Base-by-base conservation (phyloP, 1,140 invertebrate genomes). In the Brachionus calyciflorus region DNA sequence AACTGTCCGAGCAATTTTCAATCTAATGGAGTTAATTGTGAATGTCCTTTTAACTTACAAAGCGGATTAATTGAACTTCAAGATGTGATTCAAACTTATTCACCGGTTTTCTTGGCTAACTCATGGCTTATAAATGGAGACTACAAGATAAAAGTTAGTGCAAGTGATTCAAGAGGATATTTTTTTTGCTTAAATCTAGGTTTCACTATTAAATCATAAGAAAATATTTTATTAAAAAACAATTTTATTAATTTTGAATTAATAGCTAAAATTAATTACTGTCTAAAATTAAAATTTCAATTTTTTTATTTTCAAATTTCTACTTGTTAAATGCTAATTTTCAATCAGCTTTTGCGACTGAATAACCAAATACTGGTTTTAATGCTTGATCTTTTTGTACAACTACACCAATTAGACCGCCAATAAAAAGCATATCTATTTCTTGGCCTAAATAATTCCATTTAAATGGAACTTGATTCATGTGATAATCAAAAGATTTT, bases 381-480 rank as follows among this genome's bases (percentile, higher is more conserved):
- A 73, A 33, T 7, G 46, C 24, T 24, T 49, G n/a, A 40, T 73
- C 69, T 14, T 33, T 33, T 21, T 73, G 44, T 21, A 28, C 14
- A 3, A 40, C n/a, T 9, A 28, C n/a, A 21, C 69, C 69, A 40
- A 73, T 33, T 7, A 73, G 33, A 26, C 69, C 69, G 6, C 69
- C 69, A 12, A 73, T 41, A 40, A 73, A 73, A 1, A 73, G 44
- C 69, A 73, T 73, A 10, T 73, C 21, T 28, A 73, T 73, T 51
- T 73, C 7, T 3, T n/a, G 6, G 10, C 46, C 19, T 0, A 73
- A 49, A 41, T 73, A 73, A 19, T 73, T 73, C 69, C 69, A 73
- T 21, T 33, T 37, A 73, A 73, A 73, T 55, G 69, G 69, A 3
- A 73, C 69, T 49, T 73, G 69, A 49, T 73, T 73, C 69, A 73